Evolutionary conservation across 2,888 invertebrate genomes (phyloP).

Genomic region (Calliphora vomitoria): DNA sequence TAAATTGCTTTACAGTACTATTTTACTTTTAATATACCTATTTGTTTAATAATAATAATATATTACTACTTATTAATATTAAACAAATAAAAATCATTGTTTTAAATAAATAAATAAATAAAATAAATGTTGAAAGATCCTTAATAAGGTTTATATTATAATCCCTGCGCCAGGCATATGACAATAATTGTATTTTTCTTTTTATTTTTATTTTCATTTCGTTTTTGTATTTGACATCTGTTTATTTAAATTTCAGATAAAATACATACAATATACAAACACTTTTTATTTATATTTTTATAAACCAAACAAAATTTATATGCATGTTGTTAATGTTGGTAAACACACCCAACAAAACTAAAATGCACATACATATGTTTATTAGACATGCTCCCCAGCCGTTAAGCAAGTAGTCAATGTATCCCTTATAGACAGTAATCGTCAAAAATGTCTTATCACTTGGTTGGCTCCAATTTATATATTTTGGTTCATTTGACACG

Average conservation of each 20-base stretch:
- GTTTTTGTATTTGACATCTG: slow-evolving; percentile 22
- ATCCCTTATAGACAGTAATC: too few relatives aligned
- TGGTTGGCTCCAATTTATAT: too few relatives aligned
- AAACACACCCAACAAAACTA: background rate
- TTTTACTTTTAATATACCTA: too few relatives aligned
- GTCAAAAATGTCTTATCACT: too few relatives aligned
- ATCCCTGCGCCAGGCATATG: background rate
- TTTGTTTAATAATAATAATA: too few relatives aligned
- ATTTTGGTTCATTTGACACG: too few relatives aligned
- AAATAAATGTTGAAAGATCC: background rate
- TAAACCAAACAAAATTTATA: background rate
- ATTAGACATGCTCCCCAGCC: too few relatives aligned
- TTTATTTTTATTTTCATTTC: background rate
- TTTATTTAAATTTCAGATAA: slow-evolving; percentile 19
- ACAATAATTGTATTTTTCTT: background rate
- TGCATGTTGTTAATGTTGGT: background rate
- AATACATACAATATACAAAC: background rate
- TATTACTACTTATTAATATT: too few relatives aligned
- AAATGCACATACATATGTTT: background rate
- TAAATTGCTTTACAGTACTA: too few relatives aligned
- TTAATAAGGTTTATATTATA: background rate
- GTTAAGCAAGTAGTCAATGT: too few relatives aligned
- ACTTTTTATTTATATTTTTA: background rate
- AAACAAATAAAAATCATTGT: background rate
- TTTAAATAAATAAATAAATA: background rate